A percentile compares a stretch with the other conserved stretches of the same genome.
Evolutionary conservation across 2,113 vertebrate species (phyloP).

Genomic region (Coptodon bakossiorum): DNA sequence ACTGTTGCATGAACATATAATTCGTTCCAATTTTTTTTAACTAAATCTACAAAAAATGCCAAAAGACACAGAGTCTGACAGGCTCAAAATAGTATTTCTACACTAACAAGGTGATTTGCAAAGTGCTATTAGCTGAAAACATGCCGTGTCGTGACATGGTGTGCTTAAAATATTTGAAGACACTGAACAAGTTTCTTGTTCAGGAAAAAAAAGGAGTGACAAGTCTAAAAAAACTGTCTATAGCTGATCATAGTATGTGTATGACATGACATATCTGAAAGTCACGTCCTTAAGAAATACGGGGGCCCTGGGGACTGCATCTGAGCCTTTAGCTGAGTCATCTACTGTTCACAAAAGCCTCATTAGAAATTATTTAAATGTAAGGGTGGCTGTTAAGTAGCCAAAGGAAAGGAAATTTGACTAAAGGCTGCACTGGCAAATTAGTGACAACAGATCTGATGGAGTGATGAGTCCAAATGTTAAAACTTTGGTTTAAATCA

Average conservation of each 20-base stretch:
- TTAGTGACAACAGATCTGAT: background rate
- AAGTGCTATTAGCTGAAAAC: background rate
- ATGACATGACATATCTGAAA: background rate
- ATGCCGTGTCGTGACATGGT: background rate
- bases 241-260: background rate
- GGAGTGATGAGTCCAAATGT: background rate
- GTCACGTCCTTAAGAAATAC: background rate
- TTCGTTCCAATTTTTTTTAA: background rate
- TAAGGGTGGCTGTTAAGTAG: background rate
- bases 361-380: background rate
- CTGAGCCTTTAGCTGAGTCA: background rate
- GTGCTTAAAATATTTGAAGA: background rate
- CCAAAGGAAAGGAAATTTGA: background rate
- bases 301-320: background rate
- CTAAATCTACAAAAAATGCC: background rate
- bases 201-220: background rate
- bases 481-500: background rate
- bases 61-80: background rate
- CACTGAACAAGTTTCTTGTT: background rate
- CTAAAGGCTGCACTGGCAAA: background rate
- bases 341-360: background rate
- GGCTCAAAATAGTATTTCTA: background rate
- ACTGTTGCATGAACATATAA: background rate
- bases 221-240: background rate
- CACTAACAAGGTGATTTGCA: background rate